Base-by-base conservation (phyloP, 2,113 vertebrate genomes). In the Aphyosemion australe region DNA sequence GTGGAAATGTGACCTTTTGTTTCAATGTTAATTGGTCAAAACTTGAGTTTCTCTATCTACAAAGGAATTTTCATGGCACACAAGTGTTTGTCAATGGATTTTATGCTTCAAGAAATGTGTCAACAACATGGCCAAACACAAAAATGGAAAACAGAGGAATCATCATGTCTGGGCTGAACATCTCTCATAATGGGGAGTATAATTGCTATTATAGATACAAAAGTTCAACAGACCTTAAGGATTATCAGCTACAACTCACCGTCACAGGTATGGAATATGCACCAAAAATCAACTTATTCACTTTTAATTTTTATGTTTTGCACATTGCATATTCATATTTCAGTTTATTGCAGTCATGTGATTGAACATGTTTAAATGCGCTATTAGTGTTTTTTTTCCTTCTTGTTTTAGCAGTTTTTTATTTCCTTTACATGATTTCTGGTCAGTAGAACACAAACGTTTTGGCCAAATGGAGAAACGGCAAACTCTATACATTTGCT, bases 171-270 rank as follows among this genome's bases (percentile, higher is more conserved):
- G 0, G 1, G 0, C 20, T 90, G 42, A 82, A 70, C 0, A 0
- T 70, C 1, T 78, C 75, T 2, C 51, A 88, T 6, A 12, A 0
- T 0, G 82, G 86, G 0, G 0, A 0, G 0, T 90, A 88, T 16
- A 0, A 0, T 0, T 88, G 81, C 37, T 31, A 0, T 2, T 4
- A 16, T 82, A 0, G 0, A 1, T 72, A 78, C 50, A 4, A 0
- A 0, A 3, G 1, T 2, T 1, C 0, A 0, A 0, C 0, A 0
- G 0, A 7, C 2, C 0, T 0, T 0, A 0, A 5, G 0, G 1
- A 0, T 0, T 0, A 0, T 0, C 9, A 14, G 1, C 50, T 80
- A 7, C 14, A 52, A 0, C 80, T 89, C 12, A 57, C 0, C 5
- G 21, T 89, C 57, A 85, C 76, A 84, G 86, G 88, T 89, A 87